Evolutionary conservation across 2,113 vertebrate species (phyloP).

Genomic region (Lathamus discolor): DNA sequence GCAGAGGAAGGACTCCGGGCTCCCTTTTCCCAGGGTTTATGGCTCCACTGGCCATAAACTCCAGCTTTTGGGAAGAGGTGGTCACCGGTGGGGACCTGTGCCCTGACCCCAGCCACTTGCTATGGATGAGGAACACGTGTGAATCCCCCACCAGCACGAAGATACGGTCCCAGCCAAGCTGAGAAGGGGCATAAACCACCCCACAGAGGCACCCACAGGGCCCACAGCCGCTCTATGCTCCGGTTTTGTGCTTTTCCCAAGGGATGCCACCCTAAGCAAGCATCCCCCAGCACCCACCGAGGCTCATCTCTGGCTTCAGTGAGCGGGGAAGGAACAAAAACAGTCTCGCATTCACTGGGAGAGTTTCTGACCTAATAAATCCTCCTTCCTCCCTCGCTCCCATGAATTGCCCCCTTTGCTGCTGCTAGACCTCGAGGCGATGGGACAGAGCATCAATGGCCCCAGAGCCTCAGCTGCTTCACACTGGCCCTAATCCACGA

Average conservation of each 20-base stretch:
- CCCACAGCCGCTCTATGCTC: accelerated
- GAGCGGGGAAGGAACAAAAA: too few relatives aligned
- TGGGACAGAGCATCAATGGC: background rate
- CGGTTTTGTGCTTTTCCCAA: background rate
- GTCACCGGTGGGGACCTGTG: background rate
- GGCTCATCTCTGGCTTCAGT: background rate
- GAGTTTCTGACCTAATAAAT: background rate
- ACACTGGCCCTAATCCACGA: background rate
- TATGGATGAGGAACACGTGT: accelerated
- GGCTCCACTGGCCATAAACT: accelerated
- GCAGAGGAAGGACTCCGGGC: background rate
- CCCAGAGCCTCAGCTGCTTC: background rate
- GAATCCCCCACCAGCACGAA: background rate
- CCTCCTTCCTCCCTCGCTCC: background rate
- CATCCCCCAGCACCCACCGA: background rate
- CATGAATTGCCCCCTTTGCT: background rate
- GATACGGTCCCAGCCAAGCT: background rate
- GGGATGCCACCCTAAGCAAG: background rate
- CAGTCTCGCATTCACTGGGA: background rate
- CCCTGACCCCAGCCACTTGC: background rate
- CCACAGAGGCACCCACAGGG: background rate
- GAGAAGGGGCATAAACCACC: background rate
- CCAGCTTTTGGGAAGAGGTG: background rate
- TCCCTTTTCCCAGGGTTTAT: background rate
- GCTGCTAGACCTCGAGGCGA: background rate